Conservation (phyloP, 1,140 invertebrate genomes). For the Argopecten irradians region DNA sequence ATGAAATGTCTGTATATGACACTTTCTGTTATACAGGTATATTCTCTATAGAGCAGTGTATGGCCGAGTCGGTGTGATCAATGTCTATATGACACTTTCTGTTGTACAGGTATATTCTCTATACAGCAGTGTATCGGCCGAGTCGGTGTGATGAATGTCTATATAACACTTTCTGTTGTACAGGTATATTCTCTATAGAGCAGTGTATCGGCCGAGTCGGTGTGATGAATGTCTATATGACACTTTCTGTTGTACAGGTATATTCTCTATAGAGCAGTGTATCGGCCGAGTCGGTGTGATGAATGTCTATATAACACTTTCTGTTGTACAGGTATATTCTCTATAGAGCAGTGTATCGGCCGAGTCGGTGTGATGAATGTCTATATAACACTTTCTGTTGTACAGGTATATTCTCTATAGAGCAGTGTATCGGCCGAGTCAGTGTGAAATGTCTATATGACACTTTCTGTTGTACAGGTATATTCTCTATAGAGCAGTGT, state of each 20-base stretch:
- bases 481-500: not conserved
- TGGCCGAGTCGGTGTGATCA: not conserved
- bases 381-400: too few species aligned
- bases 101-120: not conserved
- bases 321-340: too few species aligned
- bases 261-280: slow-evolving; percentile 92
- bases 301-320: too few species aligned
- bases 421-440: too few species aligned
- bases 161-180: slow-evolving; percentile 87
- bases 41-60: not conserved
- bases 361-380: not conserved
- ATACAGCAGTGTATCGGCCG: slow-evolving; percentile 91
- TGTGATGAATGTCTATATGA: slow-evolving; percentile 90
- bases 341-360: not conserved
- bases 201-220: slow-evolving; percentile 97
- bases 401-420: too few species aligned
- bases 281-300: slow-evolving; percentile 97
- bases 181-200: slow-evolving; percentile 91
- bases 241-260: slow-evolving; percentile 77
- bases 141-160: slow-evolving; percentile 98
- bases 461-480: not conserved
- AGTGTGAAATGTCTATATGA: too few species aligned
- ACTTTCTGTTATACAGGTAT: not conserved
- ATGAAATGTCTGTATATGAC: not conserved
- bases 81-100: not conserved